phyloP scores from a whole-genome alignment of 2,888 invertebrate species.

The Rotaria sp. region DNA sequence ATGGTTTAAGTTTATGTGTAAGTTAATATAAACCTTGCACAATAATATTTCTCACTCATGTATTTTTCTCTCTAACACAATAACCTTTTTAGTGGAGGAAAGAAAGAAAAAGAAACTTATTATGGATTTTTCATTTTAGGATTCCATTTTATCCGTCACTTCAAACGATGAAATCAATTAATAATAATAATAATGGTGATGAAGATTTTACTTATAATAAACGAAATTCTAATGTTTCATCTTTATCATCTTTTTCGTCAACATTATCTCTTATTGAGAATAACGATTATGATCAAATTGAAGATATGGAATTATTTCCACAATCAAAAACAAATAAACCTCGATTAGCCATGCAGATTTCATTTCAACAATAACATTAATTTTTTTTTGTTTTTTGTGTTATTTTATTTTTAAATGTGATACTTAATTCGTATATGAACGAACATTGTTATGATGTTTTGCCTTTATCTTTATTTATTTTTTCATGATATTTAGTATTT shows the following conservation, averaged over 20 bases:
- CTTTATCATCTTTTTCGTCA: background rate
- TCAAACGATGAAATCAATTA: background rate
- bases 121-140: background rate
- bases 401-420: background rate
- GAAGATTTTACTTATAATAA: background rate
- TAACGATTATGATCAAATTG: background rate
- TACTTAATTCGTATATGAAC: background rate
- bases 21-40: background rate
- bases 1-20: background rate
- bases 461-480: background rate
- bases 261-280: background rate
- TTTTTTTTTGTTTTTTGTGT: too few species aligned
- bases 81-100: background rate
- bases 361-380: background rate
- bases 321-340: background rate
- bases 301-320: background rate
- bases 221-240: background rate
- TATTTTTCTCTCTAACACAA: background rate
- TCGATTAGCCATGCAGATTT: slow-evolving; percentile 2
- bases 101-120: too few species aligned
- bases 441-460: background rate
- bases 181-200: background rate
- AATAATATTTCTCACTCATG: background rate
- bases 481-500: background rate
- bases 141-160: background rate